phyloP scores from a whole-genome alignment of 64 coral and sea anemone species.

The Montipora sp. region DNA sequence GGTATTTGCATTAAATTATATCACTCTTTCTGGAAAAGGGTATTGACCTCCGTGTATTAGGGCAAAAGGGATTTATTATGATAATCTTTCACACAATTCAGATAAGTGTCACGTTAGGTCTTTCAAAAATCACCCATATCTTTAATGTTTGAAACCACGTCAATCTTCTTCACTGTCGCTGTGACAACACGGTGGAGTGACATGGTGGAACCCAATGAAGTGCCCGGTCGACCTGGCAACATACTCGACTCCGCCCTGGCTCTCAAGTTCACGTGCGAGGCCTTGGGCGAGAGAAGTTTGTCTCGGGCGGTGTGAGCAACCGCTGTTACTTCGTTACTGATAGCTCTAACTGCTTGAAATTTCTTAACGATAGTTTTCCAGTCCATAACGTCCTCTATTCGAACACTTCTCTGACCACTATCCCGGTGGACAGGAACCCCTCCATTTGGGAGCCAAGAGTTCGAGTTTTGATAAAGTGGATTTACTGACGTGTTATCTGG shows the following conservation, averaged over 20 bases:
- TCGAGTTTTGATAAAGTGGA: constrained; percentile 31
- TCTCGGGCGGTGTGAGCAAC: not conserved
- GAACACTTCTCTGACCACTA: constrained; percentile 12
- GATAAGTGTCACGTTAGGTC: not conserved
- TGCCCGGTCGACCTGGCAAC: constrained; percentile 19
- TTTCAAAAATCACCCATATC: constrained; percentile 14
- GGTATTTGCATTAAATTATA: too few species aligned
- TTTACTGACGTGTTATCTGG: constrained; percentile 44
- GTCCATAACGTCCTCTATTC: constrained; percentile 67
- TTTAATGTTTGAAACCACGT: constrained; percentile 67
- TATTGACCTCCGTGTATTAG: too few species aligned
- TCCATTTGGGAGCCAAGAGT: constrained; percentile 50
- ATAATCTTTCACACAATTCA: too few species aligned
- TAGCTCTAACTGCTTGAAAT: constrained; percentile 30
- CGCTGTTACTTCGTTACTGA: not conserved
- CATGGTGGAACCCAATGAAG: constrained; percentile 63
- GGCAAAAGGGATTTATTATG: too few species aligned
- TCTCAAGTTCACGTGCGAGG: constrained; percentile 11
- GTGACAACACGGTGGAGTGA: constrained; percentile 70
- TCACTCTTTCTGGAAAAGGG: too few species aligned
- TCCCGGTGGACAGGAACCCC: not conserved
- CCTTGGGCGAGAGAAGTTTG: not conserved
- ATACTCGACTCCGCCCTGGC: constrained; percentile 24
- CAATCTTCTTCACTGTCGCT: constrained; percentile 57
- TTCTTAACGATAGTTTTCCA: constrained; percentile 67